Percentiles rank a stretch among this genome's conserved stretches.
Conservation (phyloP, 2,797 vertebrate genomes). For the Ctenochaetus hawaiiensis region DNA sequence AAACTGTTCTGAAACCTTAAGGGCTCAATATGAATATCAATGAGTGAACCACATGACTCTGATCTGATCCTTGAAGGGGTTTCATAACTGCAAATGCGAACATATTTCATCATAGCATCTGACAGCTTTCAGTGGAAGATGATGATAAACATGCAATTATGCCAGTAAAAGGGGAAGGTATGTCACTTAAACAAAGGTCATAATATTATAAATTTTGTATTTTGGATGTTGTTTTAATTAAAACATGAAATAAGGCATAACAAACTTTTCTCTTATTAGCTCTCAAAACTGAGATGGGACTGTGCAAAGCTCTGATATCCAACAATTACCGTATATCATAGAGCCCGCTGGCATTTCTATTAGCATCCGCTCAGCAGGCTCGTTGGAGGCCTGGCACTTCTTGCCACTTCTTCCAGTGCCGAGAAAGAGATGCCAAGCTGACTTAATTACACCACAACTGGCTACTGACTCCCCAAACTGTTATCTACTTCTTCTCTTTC, state of each 20-base stretch:
- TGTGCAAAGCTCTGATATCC: slow-evolving; percentile 55
- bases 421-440: slow-evolving; percentile 61
- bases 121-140: slow-evolving; percentile 3
- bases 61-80: slow-evolving; percentile 14
- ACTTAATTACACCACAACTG: slow-evolving; percentile 76
- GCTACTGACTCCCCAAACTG: slow-evolving; percentile 55
- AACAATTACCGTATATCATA: slow-evolving; percentile 39
- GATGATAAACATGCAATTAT: slow-evolving; percentile 22
- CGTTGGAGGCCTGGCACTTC: slow-evolving; percentile 65
- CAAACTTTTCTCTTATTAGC: slow-evolving; percentile 40
- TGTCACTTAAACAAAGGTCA: slow-evolving; percentile 21
- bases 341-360: slow-evolving; percentile 59
- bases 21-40: slow-evolving; percentile 65
- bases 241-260: slow-evolving; percentile 25
- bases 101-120: slow-evolving; percentile 14
- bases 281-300: slow-evolving; percentile 35
- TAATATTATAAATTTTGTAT: not conserved
- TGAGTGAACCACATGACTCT: slow-evolving; percentile 29
- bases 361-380: slow-evolving; percentile 61
- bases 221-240: slow-evolving; percentile 14
- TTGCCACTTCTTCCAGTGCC: slow-evolving; percentile 50
- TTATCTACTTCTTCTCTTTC: slow-evolving; percentile 55
- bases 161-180: slow-evolving; percentile 12
- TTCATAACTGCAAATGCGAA: slow-evolving; percentile 11
- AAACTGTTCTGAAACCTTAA: slow-evolving; percentile 65